These are phyloP conservation scores for Xestia xanthographa DNA, from an alignment of 2,888 invertebrate species.

Conservation along the genomic window DNA sequence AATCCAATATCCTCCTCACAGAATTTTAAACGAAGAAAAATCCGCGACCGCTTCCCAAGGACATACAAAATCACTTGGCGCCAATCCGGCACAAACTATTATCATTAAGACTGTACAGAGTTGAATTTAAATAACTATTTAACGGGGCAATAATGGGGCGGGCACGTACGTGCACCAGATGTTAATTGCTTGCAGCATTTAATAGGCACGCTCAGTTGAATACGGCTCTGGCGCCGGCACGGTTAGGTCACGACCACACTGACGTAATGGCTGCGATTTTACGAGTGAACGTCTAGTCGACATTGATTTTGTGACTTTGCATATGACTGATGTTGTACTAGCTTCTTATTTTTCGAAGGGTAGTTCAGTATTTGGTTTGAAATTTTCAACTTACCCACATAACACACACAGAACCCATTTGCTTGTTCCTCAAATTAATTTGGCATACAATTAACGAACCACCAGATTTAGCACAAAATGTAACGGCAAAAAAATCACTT, in stretches of 20 bases:
- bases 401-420: background rate
- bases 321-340: conserved; percentile 29
- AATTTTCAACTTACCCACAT: background rate
- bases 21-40: conserved; percentile 61
- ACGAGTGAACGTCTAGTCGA: conserved; percentile 50
- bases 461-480: too few species aligned
- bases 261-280: conserved; percentile 61
- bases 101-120: conserved; percentile 70
- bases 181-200: conserved; percentile 85
- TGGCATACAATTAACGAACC: too few species aligned
- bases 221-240: conserved; percentile 63
- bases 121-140: conserved; percentile 87
- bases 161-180: conserved; percentile 80
- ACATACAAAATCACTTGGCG: conserved; percentile 71
- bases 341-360: conserved; percentile 14
- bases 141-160: conserved; percentile 78
- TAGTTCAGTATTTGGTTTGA: background rate
- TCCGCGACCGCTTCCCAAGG: conserved; percentile 33
- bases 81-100: conserved; percentile 70
- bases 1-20: conserved; percentile 29
- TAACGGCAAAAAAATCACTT: too few species aligned
- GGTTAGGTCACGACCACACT: conserved; percentile 61
- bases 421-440: background rate
- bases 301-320: conserved; percentile 61
- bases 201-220: conserved; percentile 75